Base-by-base conservation (phyloP, 2,113 vertebrate species). In the Tylochromis polylepis region DNA sequence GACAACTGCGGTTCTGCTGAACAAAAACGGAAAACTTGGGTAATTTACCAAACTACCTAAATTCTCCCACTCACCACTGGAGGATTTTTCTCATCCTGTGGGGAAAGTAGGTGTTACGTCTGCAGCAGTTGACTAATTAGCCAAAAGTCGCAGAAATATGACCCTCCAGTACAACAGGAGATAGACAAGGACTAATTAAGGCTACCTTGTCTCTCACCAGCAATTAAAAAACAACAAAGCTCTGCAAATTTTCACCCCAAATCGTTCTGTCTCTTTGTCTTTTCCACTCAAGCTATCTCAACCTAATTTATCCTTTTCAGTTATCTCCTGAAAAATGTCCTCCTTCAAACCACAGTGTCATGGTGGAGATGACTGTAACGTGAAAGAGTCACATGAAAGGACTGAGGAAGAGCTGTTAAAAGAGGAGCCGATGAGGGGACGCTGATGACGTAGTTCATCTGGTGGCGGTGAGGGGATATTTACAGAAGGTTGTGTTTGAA, bases 221-320 rank as follows among this genome's bases (percentile, higher is more conserved):
- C 94, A 96, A 95, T 95, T 94, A 94, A 94, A 94, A 95, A 95
- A 96, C 85, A 92, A 94, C 93, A 91, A 90, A 90, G 88, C 94
- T 87, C 83, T 82, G 94, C 94, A 95, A 43, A 85, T 90, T 92
- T 91, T 83, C 82, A 77, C 56, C 81, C 79, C 81, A 92, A 93
- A 92, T 87, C 87, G 84, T 87, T 91, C 83, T 11, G 24, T 92
- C 85, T 83, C 86, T 85, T 89, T 89, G 86, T 90, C 83, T 81
- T 70, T 79, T 53, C 67, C 29, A 85, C 84, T 90, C 82, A 83
- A 29, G 87, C 79, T 75, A 62, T 85, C 79, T 72, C 79, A 12
- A 81, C 90, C 84, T 82, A 91, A 84, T 93, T 93, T 85, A 89
- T 92, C 86, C 81, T 86, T 89, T 93, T 82, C 59, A 87, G 87